Evolutionary conservation across 2,113 vertebrate species (phyloP), one percentile per base, ranked within the genome.

Genomic region (Chloroceryle aenea): DNA sequence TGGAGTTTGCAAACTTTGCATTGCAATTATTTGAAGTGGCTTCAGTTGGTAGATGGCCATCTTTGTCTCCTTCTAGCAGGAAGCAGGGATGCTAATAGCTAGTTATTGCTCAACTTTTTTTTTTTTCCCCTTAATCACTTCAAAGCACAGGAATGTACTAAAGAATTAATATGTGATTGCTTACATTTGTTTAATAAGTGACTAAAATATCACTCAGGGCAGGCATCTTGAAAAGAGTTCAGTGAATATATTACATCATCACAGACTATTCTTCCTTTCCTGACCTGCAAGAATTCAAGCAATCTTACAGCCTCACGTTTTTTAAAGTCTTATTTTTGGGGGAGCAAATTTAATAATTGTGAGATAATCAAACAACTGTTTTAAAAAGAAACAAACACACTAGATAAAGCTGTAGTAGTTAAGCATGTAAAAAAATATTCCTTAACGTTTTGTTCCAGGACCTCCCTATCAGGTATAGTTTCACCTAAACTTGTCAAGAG

Each of bases 391-490:
- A 88, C 19, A 21, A 40, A 40, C 10, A 40, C 38, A 40, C 38
- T 40, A 12, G 38, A 40, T 40, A 40, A 40, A 40, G 38, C 38
- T 40, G 9, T 12, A 40, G 38, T 40, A 40, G 38, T 68, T 47
- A 66, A 87, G n/a, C n/a, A n/a, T n/a, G n/a, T n/a, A n/a, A n/a
- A n/a, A n/a, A n/a, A n/a, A n/a, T n/a, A n/a, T n/a, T n/a, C n/a
- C n/a, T 72, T 38, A 23, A 74, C 12, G 7, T 93, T 90, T 89
- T 84, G 85, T 83, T 86, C 72, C 75, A 97, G 77, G 38, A 82
- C 63, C 71, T 76, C 78, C 48, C 48, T 83, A 93, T 92, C 84
- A 95, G 91, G 87, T 96, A 96, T 90, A 89, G 94, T 67, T 95
- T 81, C 91, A 91, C 89, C 86, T 93, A 95, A 95, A 92, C 83